phyloP scores from a whole-genome alignment of 1,140 invertebrate species.

The Mactra quadrangularis region DNA sequence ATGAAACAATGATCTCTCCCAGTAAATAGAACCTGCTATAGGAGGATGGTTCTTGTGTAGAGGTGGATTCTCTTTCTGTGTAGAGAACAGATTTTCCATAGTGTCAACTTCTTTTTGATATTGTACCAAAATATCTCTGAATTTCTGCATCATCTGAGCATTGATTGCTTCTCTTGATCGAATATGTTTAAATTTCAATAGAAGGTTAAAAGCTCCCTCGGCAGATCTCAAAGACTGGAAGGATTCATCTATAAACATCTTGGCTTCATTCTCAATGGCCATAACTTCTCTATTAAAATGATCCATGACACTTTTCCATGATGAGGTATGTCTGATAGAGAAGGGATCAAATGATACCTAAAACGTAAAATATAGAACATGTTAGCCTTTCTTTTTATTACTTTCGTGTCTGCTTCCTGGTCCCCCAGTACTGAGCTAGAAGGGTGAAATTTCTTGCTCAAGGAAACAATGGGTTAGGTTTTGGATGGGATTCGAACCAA shows the following conservation, averaged over 20 bases:
- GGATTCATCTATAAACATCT: slow-evolving; percentile 93
- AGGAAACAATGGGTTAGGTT: too few relatives aligned
- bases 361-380: too few relatives aligned
- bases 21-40: slow-evolving; percentile 91
- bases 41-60: slow-evolving; percentile 90
- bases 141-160: slow-evolving; percentile 90
- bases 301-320: slow-evolving; percentile 91
- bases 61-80: slow-evolving; percentile 88
- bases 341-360: slow-evolving; percentile 92
- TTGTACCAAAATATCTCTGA: slow-evolving; percentile 92
- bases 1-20: slow-evolving; percentile 91
- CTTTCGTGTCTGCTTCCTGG: too few relatives aligned
- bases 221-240: slow-evolving; percentile 92
- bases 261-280: slow-evolving; percentile 91
- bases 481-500: too few relatives aligned
- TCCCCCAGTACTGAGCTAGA: too few relatives aligned
- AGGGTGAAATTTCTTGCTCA: too few relatives aligned
- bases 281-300: slow-evolving; percentile 90
- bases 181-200: slow-evolving; percentile 91
- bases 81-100: slow-evolving; percentile 85
- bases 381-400: too few relatives aligned
- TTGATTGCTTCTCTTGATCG: slow-evolving; percentile 90
- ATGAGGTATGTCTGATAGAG: slow-evolving; percentile 62
- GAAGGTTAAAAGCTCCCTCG: slow-evolving; percentile 90
- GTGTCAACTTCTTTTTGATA: slow-evolving; percentile 89